These are phyloP conservation scores for Megalonaias nervosa DNA, from an alignment of 1,140 invertebrate species.

Conservation along the genomic window DNA sequence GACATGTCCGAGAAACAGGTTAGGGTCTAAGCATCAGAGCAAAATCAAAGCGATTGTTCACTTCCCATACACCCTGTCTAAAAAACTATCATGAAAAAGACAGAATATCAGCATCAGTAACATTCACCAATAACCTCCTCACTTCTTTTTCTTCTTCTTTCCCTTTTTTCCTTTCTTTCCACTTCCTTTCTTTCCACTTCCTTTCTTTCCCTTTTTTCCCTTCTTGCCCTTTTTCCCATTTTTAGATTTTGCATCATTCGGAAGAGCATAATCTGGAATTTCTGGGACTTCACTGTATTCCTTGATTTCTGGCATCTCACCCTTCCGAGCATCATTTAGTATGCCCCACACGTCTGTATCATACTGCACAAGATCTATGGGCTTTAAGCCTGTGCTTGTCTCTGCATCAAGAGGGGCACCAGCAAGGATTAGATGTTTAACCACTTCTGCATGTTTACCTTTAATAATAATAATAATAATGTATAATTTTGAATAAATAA, in stretches of 20 bases:
- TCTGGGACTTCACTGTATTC: constrained; percentile 48
- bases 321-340: constrained; percentile 33
- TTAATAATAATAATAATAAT: constrained; percentile 3
- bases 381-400: constrained; percentile 28
- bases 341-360: constrained; percentile 43
- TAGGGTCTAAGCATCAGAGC: too few species aligned
- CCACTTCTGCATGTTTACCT: constrained; percentile 42
- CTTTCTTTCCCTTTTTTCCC: constrained; percentile 31
- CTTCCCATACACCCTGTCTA: too few species aligned
- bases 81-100: too few species aligned
- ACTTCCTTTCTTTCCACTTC: constrained; percentile 34
- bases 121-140: neutral
- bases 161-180: constrained; percentile 40
- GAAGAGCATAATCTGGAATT: constrained; percentile 46
- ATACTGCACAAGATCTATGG: constrained; percentile 38
- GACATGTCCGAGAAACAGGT: too few species aligned
- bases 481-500: too few species aligned
- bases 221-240: constrained; percentile 34
- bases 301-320: constrained; percentile 46
- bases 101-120: too few species aligned
- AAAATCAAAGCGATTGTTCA: too few species aligned
- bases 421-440: constrained; percentile 45
- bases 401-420: constrained; percentile 43
- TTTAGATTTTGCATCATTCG: constrained; percentile 32
- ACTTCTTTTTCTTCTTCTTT: constrained; percentile 32